Evolutionary conservation across 2,113 vertebrate species (phyloP), one percentile per base, ranked within the genome.

Genomic region (Sporophila hypoxantha): DNA sequence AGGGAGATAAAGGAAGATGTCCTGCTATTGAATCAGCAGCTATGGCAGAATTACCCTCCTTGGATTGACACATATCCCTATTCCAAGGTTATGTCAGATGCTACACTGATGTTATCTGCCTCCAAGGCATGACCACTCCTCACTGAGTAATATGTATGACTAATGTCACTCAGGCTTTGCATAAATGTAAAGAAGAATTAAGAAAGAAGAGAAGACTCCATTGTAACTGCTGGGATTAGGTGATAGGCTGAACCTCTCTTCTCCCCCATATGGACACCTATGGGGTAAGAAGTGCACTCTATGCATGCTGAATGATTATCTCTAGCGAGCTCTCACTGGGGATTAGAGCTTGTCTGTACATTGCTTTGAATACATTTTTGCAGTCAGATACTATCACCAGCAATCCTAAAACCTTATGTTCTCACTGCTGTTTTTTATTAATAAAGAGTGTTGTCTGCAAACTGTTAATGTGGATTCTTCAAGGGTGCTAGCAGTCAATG

Each of bases 101-200:
- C 16, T 39, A 23, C 8, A n/a, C 7, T 18, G 21, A 27, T 36
- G 4, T 53, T 47, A 34, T 11, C 25, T 0, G 0, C 34, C 64
- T 77, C 18, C 34, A 62, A 46, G 34, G 39, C 39, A 76, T 0
- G 1, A 62, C 16, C 39, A 41, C 10, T 9, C 20, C 17, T 47
- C 34, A 68, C n/a, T 52, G 62, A 37, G 44, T 61, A 53, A 53
- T 20, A 52, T 8, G 27, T 3, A 50, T n/a, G 47, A 62, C 34
- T 69, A 30, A 69, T 14, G 25, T 41, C 29, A 47, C 29, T 53
- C 23, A 47, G 30, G 34, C 49, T 77, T 55, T 47, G 26, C 34
- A 41, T 32, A 47, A 61, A 62, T 5, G 1, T 47, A 55, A 53
- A 39, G 47, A 39, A 76, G 65, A 41, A 14, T 70, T 62, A 49